phyloP scores from a whole-genome alignment of 2,888 invertebrate species.

The Morpho achilles region DNA sequence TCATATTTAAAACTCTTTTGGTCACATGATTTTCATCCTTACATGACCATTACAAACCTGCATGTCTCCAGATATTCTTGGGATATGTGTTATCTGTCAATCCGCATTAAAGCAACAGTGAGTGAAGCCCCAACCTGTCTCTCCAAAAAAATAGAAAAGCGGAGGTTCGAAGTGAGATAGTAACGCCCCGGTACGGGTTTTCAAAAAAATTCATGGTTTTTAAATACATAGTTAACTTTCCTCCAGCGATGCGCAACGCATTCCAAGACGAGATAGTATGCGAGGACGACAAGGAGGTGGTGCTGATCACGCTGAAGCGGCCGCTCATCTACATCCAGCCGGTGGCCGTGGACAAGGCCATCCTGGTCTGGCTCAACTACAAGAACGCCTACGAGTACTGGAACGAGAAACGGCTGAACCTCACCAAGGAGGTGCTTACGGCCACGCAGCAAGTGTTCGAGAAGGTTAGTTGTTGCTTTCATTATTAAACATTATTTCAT shows the following conservation, averaged over 20 bases:
- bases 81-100: too few relatives aligned
- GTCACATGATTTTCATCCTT: too few relatives aligned
- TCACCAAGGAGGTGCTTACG: conserved; percentile 92
- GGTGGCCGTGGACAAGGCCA: conserved; percentile 98
- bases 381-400: conserved; percentile 99
- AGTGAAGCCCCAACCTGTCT: too few relatives aligned
- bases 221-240: background rate
- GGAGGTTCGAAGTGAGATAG: too few relatives aligned
- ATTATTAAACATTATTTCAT: too few relatives aligned
- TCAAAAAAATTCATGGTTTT: too few relatives aligned
- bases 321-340: conserved; percentile 98
- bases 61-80: too few relatives aligned
- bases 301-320: conserved; percentile 93
- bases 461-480: conserved; percentile 41
- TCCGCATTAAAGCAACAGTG: too few relatives aligned
- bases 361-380: conserved; percentile 99
- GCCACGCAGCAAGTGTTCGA: conserved; percentile 84
- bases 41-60: too few relatives aligned
- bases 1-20: too few relatives aligned
- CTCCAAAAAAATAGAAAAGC: too few relatives aligned
- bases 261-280: conserved; percentile 95
- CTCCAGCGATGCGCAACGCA: conserved; percentile 83
- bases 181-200: too few relatives aligned
- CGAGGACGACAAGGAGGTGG: conserved; percentile 90
- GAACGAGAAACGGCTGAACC: conserved; percentile 95